Evolutionary conservation across 1,140 invertebrate genomes (phyloP), one percentile per base, ranked within the genome.

Genomic region (Brachionus sp.): DNA sequence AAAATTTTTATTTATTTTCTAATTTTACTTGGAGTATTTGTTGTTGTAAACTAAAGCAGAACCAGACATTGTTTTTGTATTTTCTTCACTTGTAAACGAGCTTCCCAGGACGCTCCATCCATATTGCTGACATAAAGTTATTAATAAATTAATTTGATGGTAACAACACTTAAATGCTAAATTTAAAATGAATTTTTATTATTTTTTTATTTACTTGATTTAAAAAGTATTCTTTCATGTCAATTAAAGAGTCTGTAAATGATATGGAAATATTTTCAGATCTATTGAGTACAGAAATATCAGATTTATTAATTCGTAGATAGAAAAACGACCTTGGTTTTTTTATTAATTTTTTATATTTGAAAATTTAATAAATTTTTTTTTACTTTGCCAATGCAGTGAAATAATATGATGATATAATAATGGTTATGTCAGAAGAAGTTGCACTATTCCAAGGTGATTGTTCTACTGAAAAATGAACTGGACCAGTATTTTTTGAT

Each of bases 91-190:
- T 9, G 77, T 80, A 66, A 80, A 80, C 25, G 77, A 57, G n/a
- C 35, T 80, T 29, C 35, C 50, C 13, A 80, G 23, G 25, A 80
- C 62, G 4, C 25, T 80, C 77, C 77, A 80, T 23, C 77, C 77
- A 19, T 62, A 80, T 39, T 42, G 50, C 39, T 80, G 77, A 37
- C 50, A 57, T 37, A 80, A 19, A 1, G 77, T 80, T 23, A 57
- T 39, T 13, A 66, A 29, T 19, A 80, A 57, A 62, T 80, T 80
- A 12, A 80, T 62, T 80, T 80, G 77, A 66, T 80, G 77, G 35
- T 62, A 80, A 29, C 77, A 80, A 19, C 77, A 80, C 75, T 78
- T 16, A 33, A 35, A 4, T 13, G 23, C 6, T 33, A 37, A 23
- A 33, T 19, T 53, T 16, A 16, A 53, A 77, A 29, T 16, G 39